Base-by-base conservation (phyloP, 2,113 vertebrate species). In the Onychostoma macrolepis region DNA sequence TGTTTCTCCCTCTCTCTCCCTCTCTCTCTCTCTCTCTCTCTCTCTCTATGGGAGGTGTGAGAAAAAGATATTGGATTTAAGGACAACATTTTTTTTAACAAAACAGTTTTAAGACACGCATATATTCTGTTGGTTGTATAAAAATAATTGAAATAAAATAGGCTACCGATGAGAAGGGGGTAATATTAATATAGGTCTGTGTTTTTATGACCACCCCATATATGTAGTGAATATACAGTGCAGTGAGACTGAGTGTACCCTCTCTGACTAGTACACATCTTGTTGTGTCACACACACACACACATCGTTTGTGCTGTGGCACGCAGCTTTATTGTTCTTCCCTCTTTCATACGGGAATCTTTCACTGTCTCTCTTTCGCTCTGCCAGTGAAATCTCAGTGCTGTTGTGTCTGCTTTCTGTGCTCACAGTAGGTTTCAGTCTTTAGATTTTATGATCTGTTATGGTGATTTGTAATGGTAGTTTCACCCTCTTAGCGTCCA, bases 301-400 rank as follows among this genome's bases (percentile, higher is more conserved):
- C 26, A 43, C 83, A 75, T 61, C 33, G 38, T 79, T 80, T 71
- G 81, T 75, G 86, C 86, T 65, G 56, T 76, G 86, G 58, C 56
- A 65, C n/a, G 72, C 80, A 86, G 65, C 77, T 72, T 78, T 41
- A 86, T 85, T 77, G 56, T 63, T 67, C 43, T 67, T 24, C 26
- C 13, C 58, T 67, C 74, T 80, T 36, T 75, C 72, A 56, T n/a
- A 38, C 67, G 9, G 28, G 26, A 80, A 24, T 85, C 10, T 72
- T 75, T 88, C 43, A 28, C 76, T 86, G 41, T 85, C 84, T 79
- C 45, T 72, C 33, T 80, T 9, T 38, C 0, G 1, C 41, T 45
- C 80, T 48, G 17, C 41, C n/a, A 67, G 58, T 45, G 80, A 82
- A 80, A 63, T 63, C 28, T 80, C 33, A 61, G 56, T 33, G 80